Base-by-base conservation (phyloP, 2,113 vertebrate species). In the Dascyllus trimaculatus region DNA sequence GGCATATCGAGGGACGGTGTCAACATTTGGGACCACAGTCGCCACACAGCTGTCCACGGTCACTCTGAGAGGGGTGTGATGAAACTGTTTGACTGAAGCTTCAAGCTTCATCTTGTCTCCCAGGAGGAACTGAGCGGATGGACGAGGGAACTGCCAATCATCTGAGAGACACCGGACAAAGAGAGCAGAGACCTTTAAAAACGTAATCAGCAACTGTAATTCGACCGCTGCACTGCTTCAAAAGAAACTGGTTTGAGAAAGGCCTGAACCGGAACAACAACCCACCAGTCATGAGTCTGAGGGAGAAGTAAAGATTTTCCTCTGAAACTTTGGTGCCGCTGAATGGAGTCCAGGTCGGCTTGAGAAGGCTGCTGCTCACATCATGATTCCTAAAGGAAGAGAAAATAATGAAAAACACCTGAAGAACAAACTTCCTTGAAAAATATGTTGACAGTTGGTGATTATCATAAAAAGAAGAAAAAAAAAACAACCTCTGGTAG, bases 201-300 rank as follows among this genome's bases (percentile, higher is more conserved):
- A 14, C 13, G 40, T 14, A 43, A 43, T 43, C 4, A 43, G 14
- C 8, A 43, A 13, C 15, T 43, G 40, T 15, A 43, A 43, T 43
- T 43, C 4, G 40, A 35, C 3, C 40, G 15, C 32, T 10, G 7
- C 9, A 35, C 32, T 9, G 46, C 6, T 5, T 48, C 17, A 9
- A 51, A 21, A 18, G 19, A 51, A 51, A 2, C 6, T n/a, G 19
- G 19, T 7, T 51, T 19, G n/a, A 51, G 15, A 19, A 49, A 49
- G 21, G 9, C 17, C 9, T 57, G n/a, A 25, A 59, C n/a, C 26
- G 1, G 14, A 51, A 22, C 2, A 38, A 51, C 18, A 11, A 71
- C 92, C 18, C 43, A 94, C 93, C 90, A 1, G 82, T 84, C 91
- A 93, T 89, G 32, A 93, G 75, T 32, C 19, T 84, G 46, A 94